Percentiles rank a stretch among this genome's conserved stretches.
Evolutionary conservation across 2,888 invertebrate species (phyloP).

Genomic region (Caenorhabditis sp.): DNA sequence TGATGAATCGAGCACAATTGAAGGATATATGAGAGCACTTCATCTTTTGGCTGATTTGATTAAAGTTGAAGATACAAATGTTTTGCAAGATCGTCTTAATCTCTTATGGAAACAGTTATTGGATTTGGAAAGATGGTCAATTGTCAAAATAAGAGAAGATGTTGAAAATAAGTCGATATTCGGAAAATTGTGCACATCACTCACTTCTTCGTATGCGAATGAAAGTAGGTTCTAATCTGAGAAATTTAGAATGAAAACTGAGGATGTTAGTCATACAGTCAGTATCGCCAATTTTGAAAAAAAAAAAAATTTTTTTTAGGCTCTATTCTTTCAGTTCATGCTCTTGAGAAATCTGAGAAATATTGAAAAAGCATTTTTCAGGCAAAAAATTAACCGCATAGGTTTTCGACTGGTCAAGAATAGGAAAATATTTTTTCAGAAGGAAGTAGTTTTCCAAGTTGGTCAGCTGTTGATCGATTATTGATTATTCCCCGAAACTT

Average conservation of each 20-base stretch:
- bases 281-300: no score
- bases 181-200: conserved; percentile 27
- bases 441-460: conserved; percentile 19
- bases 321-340: no score
- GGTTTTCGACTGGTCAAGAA: no score
- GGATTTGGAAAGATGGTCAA: conserved; percentile 31
- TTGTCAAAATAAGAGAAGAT: conserved; percentile 12
- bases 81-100: conserved; percentile 20
- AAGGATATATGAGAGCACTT: conserved; percentile 26
- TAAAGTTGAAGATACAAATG: conserved; percentile 7
- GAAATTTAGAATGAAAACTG: no score
- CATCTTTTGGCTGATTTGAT: conserved; percentile 28
- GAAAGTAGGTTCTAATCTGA: conserved; percentile 15
- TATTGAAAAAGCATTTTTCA: no score
- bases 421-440: conserved; percentile 6
- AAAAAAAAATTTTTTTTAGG: no score
- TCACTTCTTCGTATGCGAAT: conserved; percentile 7
- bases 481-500: conserved; percentile 19
- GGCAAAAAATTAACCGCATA: no score
- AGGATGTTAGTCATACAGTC: no score
- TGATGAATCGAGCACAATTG: conserved; percentile 25
- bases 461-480: conserved; percentile 15
- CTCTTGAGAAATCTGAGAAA: no score
- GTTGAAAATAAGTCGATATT: conserved; percentile 35
- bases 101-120: conserved; percentile 27